A percentile compares a stretch with the other conserved stretches of the same genome.
phyloP scores from a whole-genome alignment of 2,888 invertebrate genomes.

The Acronicta leporina region DNA sequence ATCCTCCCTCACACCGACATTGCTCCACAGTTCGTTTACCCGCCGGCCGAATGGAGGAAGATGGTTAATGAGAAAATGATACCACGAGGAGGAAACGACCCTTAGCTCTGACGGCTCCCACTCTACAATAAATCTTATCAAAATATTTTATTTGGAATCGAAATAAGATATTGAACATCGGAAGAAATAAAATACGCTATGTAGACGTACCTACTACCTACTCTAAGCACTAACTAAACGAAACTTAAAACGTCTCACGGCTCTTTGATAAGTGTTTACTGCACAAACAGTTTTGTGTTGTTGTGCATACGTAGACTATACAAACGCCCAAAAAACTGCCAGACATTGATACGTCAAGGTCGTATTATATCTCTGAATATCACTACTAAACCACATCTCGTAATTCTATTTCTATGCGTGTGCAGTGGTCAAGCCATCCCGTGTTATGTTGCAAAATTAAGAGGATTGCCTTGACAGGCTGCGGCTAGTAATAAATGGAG shows the following conservation, averaged over 20 bases:
- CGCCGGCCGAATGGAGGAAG: constrained; percentile 52
- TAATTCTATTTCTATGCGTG: constrained; percentile 65
- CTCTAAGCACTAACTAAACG: too few species aligned
- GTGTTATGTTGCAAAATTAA: constrained; percentile 72
- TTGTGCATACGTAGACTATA: constrained; percentile 35
- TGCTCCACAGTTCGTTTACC: constrained; percentile 55
- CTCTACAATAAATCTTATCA: constrained; percentile 58
- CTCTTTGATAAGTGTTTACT: constrained; percentile 11
- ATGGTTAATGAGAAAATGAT: constrained; percentile 61
- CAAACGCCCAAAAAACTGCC: constrained; percentile 42
- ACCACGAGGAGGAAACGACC: constrained; percentile 57
- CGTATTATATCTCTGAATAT: constrained; percentile 60
- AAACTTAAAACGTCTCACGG: constrained; percentile 9
- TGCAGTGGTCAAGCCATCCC: constrained; percentile 69
- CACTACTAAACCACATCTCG: constrained; percentile 63
- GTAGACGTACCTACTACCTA: too few species aligned
- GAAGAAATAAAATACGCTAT: constrained; percentile 24
- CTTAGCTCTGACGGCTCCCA: constrained; percentile 50
- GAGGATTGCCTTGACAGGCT: constrained; percentile 64
- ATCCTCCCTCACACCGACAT: constrained; percentile 49
- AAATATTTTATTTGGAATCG: constrained; percentile 55
- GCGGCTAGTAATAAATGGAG: constrained; percentile 64
- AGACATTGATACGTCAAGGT: constrained; percentile 59
- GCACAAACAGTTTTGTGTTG: constrained; percentile 19
- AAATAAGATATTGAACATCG: constrained; percentile 51